Evolutionary conservation across 2,888 invertebrate species (phyloP), one percentile per base, ranked within the genome.

Genomic region (Volucella inanis): DNA sequence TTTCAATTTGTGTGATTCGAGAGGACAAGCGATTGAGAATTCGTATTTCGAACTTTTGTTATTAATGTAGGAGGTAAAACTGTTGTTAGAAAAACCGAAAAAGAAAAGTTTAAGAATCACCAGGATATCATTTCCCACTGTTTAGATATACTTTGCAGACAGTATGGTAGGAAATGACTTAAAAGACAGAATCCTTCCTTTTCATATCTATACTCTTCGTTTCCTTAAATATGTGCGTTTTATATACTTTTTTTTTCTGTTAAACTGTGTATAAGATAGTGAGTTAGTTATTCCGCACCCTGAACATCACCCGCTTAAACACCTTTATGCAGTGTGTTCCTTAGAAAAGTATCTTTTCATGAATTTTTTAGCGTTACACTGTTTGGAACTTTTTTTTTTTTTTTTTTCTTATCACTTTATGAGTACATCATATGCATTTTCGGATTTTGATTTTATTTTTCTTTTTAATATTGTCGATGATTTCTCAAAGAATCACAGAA

Each of bases 61-160:
- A 15, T 65, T 39, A 39, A 52, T 57, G 67, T 3, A 11, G 12
- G 14, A 55, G 55, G 45, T 39, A 47, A 59, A 52, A n/a, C 49
- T 31, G 31, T 31, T 31, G 31, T 31, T 31, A 31, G 31, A 31
- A 22, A 62, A 62, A 41, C 54, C 43, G n/a, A 39, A 38, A 41
- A 31, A 39, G 18, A 14, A 15, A 70, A 43, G 15, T 38, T 38
- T 0, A 14, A 8, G 59, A 38, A 47, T 49, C 55, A 81, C 70
- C 52, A 82, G 81, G 81, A 82, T 82, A 82, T 82, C 67, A 65
- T 62, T 31, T 76, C 71, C 71, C 65, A 79, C 74, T 79, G 18
- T 57, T 79, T 55, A 67, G 64, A 59, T 55, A 75, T 64, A 64
- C 80, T 80, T 74, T 54, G 22, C 38, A 15, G 55, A 47, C 18